Base-by-base conservation (phyloP, 1,140 invertebrate species). In the Leptonema lineaticorne region DNA sequence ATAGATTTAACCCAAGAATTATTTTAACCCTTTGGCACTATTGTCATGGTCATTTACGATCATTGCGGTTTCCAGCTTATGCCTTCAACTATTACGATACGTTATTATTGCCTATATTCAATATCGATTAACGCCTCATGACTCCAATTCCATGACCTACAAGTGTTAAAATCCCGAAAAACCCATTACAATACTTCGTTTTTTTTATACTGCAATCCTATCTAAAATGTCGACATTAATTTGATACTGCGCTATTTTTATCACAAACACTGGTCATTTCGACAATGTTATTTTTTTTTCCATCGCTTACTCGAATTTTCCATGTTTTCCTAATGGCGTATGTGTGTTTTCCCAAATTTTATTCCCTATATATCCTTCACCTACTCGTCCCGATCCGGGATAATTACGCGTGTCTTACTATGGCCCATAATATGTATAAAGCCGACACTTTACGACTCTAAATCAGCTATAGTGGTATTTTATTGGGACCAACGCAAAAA, bases 291-390 rank as follows among this genome's bases (percentile, higher is more conserved):
- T 7, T 66, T 41, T 58, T 22, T 67, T 29, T 16, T 53, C 9
- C 26, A 20, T 58, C 50, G 18, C 24, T 58, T 24, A 33, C 65
- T 37, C 50, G 22, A 48, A n/a, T 16, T 48, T 48, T 48, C 20
- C 45, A 16, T 22, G 29, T 9, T 14, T 27, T 29, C 33, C 33
- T 59, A 59, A 59, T 59, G 57, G 57, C 57, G 33, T 18, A 59
- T 59, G 58, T 67, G 56, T 45, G 65, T 59, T 67, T 67, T 58
- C 28, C n/a, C 53, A 57, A 37, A 67, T 67, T 67, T 67, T 67
- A 67, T 60, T 67, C 26, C 37, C 30, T 16, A 53, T n/a, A n/a
- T n/a, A n/a, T 20, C 18, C 16, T 53, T 37, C 22, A 57, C n/a
- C n/a, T n/a, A n/a, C n/a, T n/a, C n/a, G n/a, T 30, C 26, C 53